Percentiles rank a stretch among this genome's conserved stretches.
phyloP scores from a whole-genome alignment of 2,797 vertebrate genomes.

The Cyprinella venusta region DNA sequence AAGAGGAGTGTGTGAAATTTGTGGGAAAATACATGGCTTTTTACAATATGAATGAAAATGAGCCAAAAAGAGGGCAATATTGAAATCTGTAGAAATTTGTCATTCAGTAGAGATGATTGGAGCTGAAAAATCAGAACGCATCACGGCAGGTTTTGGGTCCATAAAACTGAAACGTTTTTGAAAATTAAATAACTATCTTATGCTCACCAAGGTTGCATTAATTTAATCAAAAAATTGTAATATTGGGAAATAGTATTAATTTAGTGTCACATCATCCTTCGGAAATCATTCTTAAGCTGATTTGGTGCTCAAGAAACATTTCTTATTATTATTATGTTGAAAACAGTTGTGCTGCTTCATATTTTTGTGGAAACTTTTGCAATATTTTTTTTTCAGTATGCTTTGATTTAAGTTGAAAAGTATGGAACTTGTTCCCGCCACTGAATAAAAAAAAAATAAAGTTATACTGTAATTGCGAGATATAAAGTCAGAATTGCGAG shows the following conservation, averaged over 20 bases:
- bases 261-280: background rate
- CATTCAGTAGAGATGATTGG: background rate
- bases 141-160: background rate
- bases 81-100: background rate
- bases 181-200: background rate
- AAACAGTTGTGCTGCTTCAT: background rate
- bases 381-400: background rate
- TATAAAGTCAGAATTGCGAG: no score
- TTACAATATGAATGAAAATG: background rate
- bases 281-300: background rate
- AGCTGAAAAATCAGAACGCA: background rate
- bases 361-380: background rate
- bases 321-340: background rate
- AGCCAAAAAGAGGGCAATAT: background rate
- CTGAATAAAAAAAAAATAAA: no score
- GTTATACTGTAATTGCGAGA: no score
- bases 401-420: background rate
- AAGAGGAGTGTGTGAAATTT: background rate
- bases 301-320: background rate
- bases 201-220: background rate
- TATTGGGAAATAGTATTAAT: background rate
- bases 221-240: no score
- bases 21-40: background rate
- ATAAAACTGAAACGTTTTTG: background rate
- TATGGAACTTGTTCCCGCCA: no score